These are phyloP conservation scores for Columbina picui DNA, from an alignment of 2,113 vertebrate species.

Conservation along the genomic window DNA sequence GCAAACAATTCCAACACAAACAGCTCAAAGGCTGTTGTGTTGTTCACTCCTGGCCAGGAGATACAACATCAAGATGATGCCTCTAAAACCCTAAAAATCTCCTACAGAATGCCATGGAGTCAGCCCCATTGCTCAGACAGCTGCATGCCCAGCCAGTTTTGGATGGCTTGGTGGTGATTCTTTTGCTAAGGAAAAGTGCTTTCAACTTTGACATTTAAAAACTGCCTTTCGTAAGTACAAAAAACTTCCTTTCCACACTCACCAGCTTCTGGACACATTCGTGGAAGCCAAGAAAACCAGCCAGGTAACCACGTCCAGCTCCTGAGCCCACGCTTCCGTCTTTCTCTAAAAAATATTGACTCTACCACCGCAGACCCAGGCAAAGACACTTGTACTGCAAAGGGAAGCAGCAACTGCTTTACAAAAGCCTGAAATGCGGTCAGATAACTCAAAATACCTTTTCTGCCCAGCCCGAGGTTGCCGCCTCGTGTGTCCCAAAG, in stretches of 20 bases:
- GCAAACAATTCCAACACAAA: background rate
- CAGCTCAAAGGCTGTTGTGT: background rate
- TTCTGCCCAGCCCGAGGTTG: background rate
- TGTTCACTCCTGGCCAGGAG: background rate
- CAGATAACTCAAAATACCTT: background rate
- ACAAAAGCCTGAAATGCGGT: background rate
- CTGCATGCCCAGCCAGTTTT: background rate
- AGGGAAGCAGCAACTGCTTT: background rate
- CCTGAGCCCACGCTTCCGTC: background rate
- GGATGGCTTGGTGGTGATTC: background rate
- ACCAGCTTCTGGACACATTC: background rate
- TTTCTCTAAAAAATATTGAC: background rate
- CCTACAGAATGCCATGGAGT: background rate
- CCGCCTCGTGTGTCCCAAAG: background rate
- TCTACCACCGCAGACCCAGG: background rate
- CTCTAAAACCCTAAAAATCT: background rate
- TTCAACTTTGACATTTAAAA: constrained; percentile 47
- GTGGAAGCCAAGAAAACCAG: constrained; percentile 23
- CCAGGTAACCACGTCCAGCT: background rate
- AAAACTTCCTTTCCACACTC: background rate
- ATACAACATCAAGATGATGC: background rate
- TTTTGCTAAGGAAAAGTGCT: constrained; percentile 11
- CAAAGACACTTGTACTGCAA: background rate
- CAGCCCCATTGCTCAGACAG: background rate
- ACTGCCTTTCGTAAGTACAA: background rate